Evolutionary conservation across 2,888 invertebrate genomes (phyloP).

Genomic region (Chrysomela aeneicollis): DNA sequence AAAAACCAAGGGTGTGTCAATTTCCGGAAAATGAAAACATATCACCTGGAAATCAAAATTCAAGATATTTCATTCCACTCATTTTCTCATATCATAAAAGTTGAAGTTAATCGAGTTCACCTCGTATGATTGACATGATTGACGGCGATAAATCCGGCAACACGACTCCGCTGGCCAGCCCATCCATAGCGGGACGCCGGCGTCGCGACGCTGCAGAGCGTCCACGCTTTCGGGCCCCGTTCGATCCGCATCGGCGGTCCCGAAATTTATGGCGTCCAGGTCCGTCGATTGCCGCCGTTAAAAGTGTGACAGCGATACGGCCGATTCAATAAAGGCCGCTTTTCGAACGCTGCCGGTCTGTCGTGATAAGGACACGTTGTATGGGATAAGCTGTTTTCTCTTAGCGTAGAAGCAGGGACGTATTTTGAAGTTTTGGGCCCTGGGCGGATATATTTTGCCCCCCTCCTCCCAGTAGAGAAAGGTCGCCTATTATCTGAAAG

Average conservation of each 20-base stretch:
- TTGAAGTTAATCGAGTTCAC: no score
- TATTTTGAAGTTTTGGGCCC: no score
- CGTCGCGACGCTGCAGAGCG: conserved; percentile 40
- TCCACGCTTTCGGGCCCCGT: conserved; percentile 42
- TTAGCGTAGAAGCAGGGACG: no score
- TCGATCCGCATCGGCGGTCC: conserved; percentile 44
- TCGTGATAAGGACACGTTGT: background rate
- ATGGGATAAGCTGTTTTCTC: background rate
- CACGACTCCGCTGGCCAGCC: conserved; percentile 33
- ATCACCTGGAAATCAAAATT: no score
- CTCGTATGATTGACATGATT: no score
- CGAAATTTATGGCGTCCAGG: conserved; percentile 1
- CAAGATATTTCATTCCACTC: no score
- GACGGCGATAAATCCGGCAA: conserved; percentile 30
- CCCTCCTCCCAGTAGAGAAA: no score
- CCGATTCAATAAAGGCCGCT: background rate
- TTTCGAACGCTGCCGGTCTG: background rate
- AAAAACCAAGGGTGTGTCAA: no score
- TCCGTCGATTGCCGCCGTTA: background rate
- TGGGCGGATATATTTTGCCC: no score
- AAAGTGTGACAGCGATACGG: conserved; percentile 1
- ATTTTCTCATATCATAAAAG: no score
- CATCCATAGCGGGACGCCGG: conserved; percentile 43
- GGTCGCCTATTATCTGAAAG: no score
- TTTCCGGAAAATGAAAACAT: no score